Conservation (phyloP, 2,888 invertebrate genomes). For the Sphaerophoria rueppellii region DNA sequence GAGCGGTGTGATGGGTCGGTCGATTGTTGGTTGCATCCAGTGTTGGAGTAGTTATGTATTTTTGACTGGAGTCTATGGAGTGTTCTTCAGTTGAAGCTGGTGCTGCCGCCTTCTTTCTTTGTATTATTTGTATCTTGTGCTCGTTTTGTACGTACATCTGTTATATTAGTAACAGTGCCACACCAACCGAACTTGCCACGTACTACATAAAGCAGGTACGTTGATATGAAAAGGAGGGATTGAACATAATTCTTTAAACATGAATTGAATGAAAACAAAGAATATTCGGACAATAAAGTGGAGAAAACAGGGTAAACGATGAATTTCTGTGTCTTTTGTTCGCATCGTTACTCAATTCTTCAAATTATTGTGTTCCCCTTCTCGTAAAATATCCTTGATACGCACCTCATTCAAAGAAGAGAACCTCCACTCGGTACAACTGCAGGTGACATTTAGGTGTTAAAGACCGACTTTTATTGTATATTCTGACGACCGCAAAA, state of each 20-base stretch:
- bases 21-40: background rate
- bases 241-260: too few relatives aligned
- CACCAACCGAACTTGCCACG: slow-evolving; percentile 29
- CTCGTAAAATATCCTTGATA: background rate
- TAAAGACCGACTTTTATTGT: slow-evolving; percentile 74
- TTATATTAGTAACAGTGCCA: slow-evolving; percentile 34
- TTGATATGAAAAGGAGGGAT: background rate
- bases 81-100: background rate
- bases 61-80: background rate
- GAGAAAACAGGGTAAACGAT: too few relatives aligned
- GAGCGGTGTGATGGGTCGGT: too few relatives aligned
- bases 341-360: too few relatives aligned
- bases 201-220: slow-evolving; percentile 6
- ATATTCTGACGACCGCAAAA: slow-evolving; percentile 54
- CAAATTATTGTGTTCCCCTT: background rate
- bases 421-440: slow-evolving; percentile 55
- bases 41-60: slow-evolving; percentile 9
- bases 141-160: slow-evolving; percentile 65
- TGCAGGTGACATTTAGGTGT: slow-evolving; percentile 73
- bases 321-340: background rate
- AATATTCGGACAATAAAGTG: too few relatives aligned
- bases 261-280: too few relatives aligned
- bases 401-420: slow-evolving; percentile 26
- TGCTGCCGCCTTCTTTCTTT: slow-evolving; percentile 57
- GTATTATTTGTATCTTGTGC: slow-evolving; percentile 66